phyloP scores from a whole-genome alignment of 2,113 vertebrate species.

The Catharus minimus region DNA sequence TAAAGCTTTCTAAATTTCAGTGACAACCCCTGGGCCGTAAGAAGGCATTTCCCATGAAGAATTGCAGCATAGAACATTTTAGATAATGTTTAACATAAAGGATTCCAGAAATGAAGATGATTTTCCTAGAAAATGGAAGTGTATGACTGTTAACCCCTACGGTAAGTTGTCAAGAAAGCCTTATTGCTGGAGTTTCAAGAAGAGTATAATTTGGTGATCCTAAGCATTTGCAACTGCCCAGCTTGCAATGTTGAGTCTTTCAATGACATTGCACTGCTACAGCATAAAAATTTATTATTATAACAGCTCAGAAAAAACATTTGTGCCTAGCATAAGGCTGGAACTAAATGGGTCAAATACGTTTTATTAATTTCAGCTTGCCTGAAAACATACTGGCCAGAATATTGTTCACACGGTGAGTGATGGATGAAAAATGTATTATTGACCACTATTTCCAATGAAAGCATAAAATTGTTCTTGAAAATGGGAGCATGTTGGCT shows the following conservation, averaged over 20 bases:
- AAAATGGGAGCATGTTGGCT: background rate
- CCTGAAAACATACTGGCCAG: background rate
- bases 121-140: background rate
- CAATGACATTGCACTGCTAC: background rate
- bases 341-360: fast-evolving
- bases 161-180: background rate
- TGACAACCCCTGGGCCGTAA: background rate
- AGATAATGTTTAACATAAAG: background rate
- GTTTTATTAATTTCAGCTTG: background rate
- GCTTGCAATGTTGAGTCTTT: background rate
- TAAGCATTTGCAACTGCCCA: background rate
- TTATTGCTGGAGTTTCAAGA: background rate
- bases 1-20: background rate
- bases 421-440: background rate
- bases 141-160: background rate
- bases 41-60: background rate
- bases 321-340: background rate
- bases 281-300: background rate
- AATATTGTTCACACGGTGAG: background rate
- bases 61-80: background rate
- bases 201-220: background rate
- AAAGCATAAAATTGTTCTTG: background rate
- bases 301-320: background rate
- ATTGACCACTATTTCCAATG: background rate
- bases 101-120: background rate